Evolutionary conservation across 2,888 invertebrate species (phyloP), one percentile per base, ranked within the genome.

Genomic region (Diabrotica balteata): DNA sequence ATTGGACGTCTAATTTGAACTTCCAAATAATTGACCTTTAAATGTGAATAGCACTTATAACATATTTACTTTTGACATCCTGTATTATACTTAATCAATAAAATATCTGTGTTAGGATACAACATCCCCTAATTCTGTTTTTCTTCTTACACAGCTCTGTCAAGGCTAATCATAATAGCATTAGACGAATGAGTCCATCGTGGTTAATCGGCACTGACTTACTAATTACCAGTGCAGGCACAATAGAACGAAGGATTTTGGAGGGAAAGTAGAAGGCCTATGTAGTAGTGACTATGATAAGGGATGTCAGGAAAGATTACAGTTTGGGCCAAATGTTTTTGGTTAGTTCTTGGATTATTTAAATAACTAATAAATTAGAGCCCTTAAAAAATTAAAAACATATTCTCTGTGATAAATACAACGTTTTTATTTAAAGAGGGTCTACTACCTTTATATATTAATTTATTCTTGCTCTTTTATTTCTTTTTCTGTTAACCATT

Each of bases 111-210:
- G 32, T 32, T 32, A 58, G 60, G 60, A 66, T 59, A 54, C 60
- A 68, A 59, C 61, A 63, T 64, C 66, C 66, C 66, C 68, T 68
- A 71, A 70, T 72, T 60, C 68, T 72, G 68, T 74, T 78, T 79
- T 79, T 79, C 78, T 78, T 79, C 63, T 54, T 53, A 59, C 61
- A 47, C 45, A 76, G 78, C 59, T 60, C 83, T 82, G 83, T 83
- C 83, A 82, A 75, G 80, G 81, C 79, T 83, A 83, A 83, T 83
- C 83, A 83, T 83, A 83, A 83, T 83, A 75, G 81, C 81, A 81
- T 83, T 83, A 83, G 82, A 83, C 81, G 83, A 83, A 82, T 81
- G 83, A 83, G 81, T 81, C 83, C 82, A 81, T 82, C 82, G 81
- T 80, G 82, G 83, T 82, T 83, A 83, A 83, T 83, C 83, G 82